Evolutionary conservation across 2,888 invertebrate genomes (phyloP), one percentile per base, ranked within the genome.

Genomic region (Leucoptera coffeella): DNA sequence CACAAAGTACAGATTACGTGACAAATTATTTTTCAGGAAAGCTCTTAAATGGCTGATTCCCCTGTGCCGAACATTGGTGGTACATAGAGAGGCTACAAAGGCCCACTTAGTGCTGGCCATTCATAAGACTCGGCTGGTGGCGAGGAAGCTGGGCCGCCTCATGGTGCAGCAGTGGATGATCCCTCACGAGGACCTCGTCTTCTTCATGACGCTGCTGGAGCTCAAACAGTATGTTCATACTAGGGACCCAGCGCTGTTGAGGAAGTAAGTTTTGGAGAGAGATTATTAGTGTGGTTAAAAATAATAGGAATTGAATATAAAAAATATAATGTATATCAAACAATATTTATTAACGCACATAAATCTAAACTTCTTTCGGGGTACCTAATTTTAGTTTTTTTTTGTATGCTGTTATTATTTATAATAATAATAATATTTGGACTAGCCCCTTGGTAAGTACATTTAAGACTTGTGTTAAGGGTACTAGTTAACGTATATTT

Each of bases 21-120:
- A 10, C 2, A 25, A 20, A 19, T 26, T 23, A 19, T 14, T 15
- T 22, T 23, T n/a, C 45, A 80, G 80, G 37, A 62, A 52, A 39
- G 45, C 78, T 1, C 47, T 85, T n/a, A 62, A 72, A 22, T 75
- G 73, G 48, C 29, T 85, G 1, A 47, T 85, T 13, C 78, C 79
- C 0, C 57, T 73, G 23, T 77, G 77, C 30, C 73, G 78, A 12
- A 59, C 59, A 5, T 73, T 77, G 2, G 82, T 87, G 0, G 67
- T 72, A 1, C 50, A 65, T 15, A 62, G 87, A 29, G 87, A 88
- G 50, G 50, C 54, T 33, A 80, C 84, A 0, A 88, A 87, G 47
- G 76, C 78, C 3, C 55, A 72, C 20, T 23, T 73, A 5, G 64
- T 79, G 24, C 48, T 56, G 21, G 56, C 65, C 12, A 42, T 75